Percentiles rank a stretch among this genome's conserved stretches.
Conservation (phyloP, 2,888 invertebrate species). For the Isoperla grammatica region DNA sequence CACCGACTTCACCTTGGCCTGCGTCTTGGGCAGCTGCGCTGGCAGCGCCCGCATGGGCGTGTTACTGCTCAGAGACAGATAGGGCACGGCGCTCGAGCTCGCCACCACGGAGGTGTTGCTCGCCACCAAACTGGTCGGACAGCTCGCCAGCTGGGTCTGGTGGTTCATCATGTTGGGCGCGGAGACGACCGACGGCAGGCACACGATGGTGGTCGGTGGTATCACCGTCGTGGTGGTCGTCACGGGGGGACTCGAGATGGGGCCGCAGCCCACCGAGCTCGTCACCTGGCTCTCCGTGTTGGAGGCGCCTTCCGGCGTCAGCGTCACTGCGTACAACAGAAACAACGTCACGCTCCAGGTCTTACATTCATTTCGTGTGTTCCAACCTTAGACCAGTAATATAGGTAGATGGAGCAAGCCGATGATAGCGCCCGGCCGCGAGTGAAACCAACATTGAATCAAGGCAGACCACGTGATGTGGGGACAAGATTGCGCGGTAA, state of each 20-base stretch:
- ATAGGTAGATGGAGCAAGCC: too few relatives aligned
- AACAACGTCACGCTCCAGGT: too few relatives aligned
- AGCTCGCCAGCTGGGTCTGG: slow-evolving; percentile 13
- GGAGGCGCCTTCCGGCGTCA: slow-evolving; percentile 56
- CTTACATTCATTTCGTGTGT: too few relatives aligned
- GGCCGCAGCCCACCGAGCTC: slow-evolving; percentile 46
- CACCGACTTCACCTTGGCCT: slow-evolving; percentile 38
- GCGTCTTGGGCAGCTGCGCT: slow-evolving; percentile 40
- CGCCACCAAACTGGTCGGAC: slow-evolving; percentile 2
- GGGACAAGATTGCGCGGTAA: too few relatives aligned
- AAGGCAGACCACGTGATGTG: too few relatives aligned
- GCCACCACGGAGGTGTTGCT: slow-evolving; percentile 37
- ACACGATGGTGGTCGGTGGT: slow-evolving; percentile 50
- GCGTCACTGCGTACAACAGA: slow-evolving; percentile 43
- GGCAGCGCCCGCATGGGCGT: slow-evolving; percentile 48
- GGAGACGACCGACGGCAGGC: slow-evolving; percentile 42
- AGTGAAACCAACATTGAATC: too few relatives aligned
- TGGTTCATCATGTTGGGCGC: slow-evolving; percentile 18
- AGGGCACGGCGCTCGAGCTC: slow-evolving; percentile 48
- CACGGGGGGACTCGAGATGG: slow-evolving; percentile 38
- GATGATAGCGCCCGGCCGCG: too few relatives aligned
- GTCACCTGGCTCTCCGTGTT: slow-evolving; percentile 46
- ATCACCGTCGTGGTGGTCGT: slow-evolving; percentile 45
- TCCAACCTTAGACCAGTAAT: too few relatives aligned
- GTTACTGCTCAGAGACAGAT: slow-evolving; percentile 47